Evolutionary conservation across 2,888 invertebrate species (phyloP).

Genomic region (Dastarcus helophoroides): DNA sequence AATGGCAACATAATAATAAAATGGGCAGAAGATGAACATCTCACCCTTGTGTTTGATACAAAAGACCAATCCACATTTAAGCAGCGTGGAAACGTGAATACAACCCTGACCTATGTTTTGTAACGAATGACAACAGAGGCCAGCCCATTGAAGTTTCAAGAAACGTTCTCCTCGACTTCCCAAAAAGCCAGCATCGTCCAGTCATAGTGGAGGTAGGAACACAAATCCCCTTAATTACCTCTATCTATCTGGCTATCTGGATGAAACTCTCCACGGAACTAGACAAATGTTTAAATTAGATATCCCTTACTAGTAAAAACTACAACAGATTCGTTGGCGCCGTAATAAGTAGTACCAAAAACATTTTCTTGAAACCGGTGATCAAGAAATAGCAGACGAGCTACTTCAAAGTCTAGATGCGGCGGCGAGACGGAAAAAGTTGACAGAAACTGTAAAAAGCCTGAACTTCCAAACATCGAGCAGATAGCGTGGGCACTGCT

Average conservation of each 20-base stretch:
- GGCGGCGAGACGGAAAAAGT: conserved; percentile 9
- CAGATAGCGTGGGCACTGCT: conserved; percentile 8
- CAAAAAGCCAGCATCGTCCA: conserved; percentile 15
- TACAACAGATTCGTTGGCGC: conserved; percentile 12
- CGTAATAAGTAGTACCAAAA: conserved; percentile 9
- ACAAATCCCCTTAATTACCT: conserved; percentile 11
- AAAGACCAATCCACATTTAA: conserved; percentile 13
- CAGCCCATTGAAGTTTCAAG: too few species aligned
- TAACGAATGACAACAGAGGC: too few species aligned
- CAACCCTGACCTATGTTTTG: conserved; percentile 11
- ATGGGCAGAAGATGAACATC: conserved; percentile 13
- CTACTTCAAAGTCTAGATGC: conserved; percentile 10
- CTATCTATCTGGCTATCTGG: conserved; percentile 12
- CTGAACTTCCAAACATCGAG: conserved; percentile 10
- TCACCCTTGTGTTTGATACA: conserved; percentile 13
- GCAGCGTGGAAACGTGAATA: conserved; percentile 9
- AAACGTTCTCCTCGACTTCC: conserved; percentile 10
- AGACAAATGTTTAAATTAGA: conserved; percentile 11
- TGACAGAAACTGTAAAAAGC: conserved; percentile 10
- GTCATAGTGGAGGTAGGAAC: conserved; percentile 10
- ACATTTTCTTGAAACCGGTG: conserved; percentile 7
- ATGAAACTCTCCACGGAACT: too few species aligned
- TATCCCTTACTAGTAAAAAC: conserved; percentile 8
- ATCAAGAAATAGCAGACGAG: conserved; percentile 8
- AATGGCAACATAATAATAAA: conserved; percentile 12